A percentile compares a stretch with the other conserved stretches of the same genome.
These are phyloP conservation scores for Salticus scenicus DNA, from an alignment of 2,888 invertebrate species.

Conservation along the genomic window DNA sequence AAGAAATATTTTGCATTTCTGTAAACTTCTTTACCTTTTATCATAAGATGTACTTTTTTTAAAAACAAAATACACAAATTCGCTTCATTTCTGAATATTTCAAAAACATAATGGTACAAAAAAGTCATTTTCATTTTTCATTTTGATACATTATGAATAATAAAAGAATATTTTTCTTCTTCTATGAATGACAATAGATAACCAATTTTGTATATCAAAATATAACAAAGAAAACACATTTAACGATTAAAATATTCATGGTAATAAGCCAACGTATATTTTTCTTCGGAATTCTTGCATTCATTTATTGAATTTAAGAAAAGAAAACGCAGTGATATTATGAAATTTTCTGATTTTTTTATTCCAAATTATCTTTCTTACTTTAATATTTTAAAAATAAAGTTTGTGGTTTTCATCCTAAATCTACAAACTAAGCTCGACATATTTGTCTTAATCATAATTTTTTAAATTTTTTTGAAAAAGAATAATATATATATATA, in stretches of 20 bases:
- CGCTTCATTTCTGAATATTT: no score
- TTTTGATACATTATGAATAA: not conserved
- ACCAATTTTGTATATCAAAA: not conserved
- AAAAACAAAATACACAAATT: no score
- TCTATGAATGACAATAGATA: not conserved
- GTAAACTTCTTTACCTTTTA: not conserved
- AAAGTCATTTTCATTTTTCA: not conserved
- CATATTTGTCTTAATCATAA: no score
- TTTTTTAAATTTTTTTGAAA: no score
- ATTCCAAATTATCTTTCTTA: not conserved
- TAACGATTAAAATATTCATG: not conserved
- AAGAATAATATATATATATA: no score
- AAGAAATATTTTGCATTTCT: no score
- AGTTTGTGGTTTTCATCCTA: no score
- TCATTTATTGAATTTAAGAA: conserved; percentile 7
- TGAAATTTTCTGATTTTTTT: not conserved
- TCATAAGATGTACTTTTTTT: not conserved
- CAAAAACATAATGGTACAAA: no score
- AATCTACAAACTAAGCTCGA: not conserved
- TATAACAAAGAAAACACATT: not conserved
- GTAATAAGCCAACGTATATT: not conserved
- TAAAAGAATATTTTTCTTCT: not conserved
- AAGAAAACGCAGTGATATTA: not conserved
- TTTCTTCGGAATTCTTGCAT: not conserved
- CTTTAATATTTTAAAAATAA: not conserved